A percentile compares a stretch with the other conserved stretches of the same genome.
These are phyloP conservation scores for Wiebesia pumilae DNA, from an alignment of 1,140 invertebrate genomes.

Conservation along the genomic window DNA sequence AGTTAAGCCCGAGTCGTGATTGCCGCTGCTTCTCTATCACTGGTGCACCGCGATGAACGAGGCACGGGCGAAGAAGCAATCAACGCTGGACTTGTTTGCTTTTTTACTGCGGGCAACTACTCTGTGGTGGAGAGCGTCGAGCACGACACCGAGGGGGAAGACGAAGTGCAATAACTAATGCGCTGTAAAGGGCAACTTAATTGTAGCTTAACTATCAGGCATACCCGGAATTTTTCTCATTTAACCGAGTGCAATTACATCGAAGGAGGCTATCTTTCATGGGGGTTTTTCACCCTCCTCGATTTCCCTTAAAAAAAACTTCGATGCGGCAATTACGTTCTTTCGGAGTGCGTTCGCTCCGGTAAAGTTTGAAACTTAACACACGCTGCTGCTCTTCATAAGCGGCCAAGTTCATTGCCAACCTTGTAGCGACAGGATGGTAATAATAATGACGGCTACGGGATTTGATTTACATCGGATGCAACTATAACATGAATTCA, in stretches of 20 bases:
- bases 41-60: neutral
- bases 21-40: neutral
- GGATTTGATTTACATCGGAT: too few relatives aligned
- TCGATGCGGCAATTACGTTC: neutral
- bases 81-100: too few relatives aligned
- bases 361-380: too few relatives aligned
- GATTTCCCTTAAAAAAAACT: neutral
- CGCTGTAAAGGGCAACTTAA: neutral
- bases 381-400: too few relatives aligned
- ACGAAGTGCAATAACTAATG: neutral
- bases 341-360: neutral
- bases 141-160: neutral
- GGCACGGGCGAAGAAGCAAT: neutral
- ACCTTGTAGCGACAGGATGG: too few relatives aligned
- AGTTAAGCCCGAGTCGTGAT: slow-evolving; percentile 15
- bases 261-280: neutral
- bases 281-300: neutral
- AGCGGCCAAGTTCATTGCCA: too few relatives aligned
- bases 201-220: neutral
- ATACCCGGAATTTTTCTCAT: slow-evolving; percentile 10
- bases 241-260: neutral
- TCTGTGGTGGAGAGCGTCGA: too few relatives aligned
- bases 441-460: too few relatives aligned
- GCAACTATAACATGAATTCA: too few relatives aligned
- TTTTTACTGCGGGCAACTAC: too few relatives aligned